Conservation (phyloP, 1,140 invertebrate species). For the Drosophila albomicans region DNA sequence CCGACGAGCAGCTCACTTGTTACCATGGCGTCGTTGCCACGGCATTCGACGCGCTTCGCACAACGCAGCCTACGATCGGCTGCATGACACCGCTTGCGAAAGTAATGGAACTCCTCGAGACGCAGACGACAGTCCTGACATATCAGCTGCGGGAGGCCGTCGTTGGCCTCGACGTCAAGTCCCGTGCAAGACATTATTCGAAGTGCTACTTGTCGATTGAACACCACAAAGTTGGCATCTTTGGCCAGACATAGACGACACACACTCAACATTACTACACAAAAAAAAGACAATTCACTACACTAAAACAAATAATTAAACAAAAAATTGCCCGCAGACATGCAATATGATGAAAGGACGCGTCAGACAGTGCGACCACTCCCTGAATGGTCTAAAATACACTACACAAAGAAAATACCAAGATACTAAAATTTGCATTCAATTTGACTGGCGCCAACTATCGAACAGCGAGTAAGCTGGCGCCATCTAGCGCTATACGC, state of each 20-base stretch:
- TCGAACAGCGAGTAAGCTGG: no score
- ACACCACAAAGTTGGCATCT: slow-evolving; percentile 51
- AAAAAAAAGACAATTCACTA: background rate
- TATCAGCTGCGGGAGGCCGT: slow-evolving; percentile 59
- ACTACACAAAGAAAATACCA: background rate
- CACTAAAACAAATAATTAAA: background rate
- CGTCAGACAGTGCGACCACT: slow-evolving; percentile 12
- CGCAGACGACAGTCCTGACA: slow-evolving; percentile 54
- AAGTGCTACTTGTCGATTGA: slow-evolving; percentile 19
- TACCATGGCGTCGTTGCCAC: background rate
- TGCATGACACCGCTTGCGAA: slow-evolving; percentile 55
- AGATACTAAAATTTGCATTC: slow-evolving; percentile 5
- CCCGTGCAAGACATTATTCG: slow-evolving; percentile 59
- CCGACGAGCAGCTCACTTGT: background rate
- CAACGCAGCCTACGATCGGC: slow-evolving; percentile 52
- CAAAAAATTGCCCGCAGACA: no score
- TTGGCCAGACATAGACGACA: slow-evolving; percentile 63
- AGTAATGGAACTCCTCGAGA: slow-evolving; percentile 61
- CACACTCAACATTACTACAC: slow-evolving; percentile 34
- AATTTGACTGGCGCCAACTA: no score
- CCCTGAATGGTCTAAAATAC: background rate
- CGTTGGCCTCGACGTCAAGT: slow-evolving; percentile 54
- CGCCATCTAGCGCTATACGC: no score
- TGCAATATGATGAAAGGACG: slow-evolving; percentile 20
- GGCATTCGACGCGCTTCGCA: slow-evolving; percentile 2